Conservation (phyloP, 2,113 vertebrate species). For the Oreochromis spilurus region DNA sequence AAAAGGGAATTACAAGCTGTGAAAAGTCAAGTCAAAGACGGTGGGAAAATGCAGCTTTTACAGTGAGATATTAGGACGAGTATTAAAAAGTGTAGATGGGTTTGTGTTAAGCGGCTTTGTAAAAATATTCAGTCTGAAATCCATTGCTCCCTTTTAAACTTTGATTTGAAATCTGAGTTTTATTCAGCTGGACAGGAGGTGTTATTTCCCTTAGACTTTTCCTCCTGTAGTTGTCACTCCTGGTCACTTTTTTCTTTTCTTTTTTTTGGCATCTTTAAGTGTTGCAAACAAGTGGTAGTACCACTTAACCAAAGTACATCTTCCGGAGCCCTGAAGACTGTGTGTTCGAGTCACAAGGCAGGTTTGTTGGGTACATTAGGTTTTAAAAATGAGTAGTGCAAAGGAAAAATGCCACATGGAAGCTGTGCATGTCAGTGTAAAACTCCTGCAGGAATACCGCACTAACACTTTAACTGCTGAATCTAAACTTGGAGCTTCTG, state of each 20-base stretch:
- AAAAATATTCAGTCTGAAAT: background rate
- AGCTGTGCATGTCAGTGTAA: background rate
- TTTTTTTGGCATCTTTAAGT: background rate
- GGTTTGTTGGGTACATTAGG: conserved; percentile 17
- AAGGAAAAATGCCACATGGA: conserved; percentile 25
- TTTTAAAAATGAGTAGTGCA: background rate
- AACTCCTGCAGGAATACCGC: background rate
- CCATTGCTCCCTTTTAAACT: background rate
- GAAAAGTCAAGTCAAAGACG: background rate
- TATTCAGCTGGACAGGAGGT: background rate
- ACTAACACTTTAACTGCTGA: background rate
- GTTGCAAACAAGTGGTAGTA: background rate
- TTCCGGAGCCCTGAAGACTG: conserved; percentile 19
- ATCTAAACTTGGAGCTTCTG: background rate
- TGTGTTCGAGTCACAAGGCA: background rate
- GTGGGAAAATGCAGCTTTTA: background rate
- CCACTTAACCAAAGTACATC: conserved; percentile 38
- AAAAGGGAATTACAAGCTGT: background rate
- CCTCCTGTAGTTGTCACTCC: background rate
- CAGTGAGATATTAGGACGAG: background rate
- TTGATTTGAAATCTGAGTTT: background rate
- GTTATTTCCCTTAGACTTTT: background rate
- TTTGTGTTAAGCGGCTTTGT: background rate
- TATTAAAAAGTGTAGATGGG: background rate
- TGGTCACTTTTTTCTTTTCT: background rate